Evolutionary conservation across 2,797 vertebrate genomes (phyloP), one percentile per base, ranked within the genome.

Genomic region (Calcarius lapponicus): DNA sequence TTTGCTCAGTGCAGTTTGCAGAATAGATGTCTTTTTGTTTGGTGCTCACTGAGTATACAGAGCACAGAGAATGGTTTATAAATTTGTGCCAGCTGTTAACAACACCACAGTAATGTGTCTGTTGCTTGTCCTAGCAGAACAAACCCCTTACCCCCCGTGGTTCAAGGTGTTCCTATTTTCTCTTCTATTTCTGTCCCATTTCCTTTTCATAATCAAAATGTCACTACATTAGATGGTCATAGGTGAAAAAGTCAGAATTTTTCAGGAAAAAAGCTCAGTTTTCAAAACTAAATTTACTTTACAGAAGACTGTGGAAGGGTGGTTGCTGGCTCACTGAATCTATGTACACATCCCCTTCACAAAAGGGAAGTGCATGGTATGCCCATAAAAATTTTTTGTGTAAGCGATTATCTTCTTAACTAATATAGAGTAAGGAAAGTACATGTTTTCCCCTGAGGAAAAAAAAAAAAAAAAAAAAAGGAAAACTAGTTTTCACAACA

Each of bases 61-160:
- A 86, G 36, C 18, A 17, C 1, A 7, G 53, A 91, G 60, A 94
- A 51, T 13, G 28, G 22, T 75, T 89, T 74, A n/a, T n/a, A n/a
- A 74, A 89, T 86, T 75, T 40, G 50, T 74, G 51, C 69, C 62
- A 83, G 57, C 69, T 93, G 50, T 86, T 91, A 80, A 38, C 34
- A 71, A 10, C 34, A 74, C 20, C 42, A 34, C 0, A 1, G 28
- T 78, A 82, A 85, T 83, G 31, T 40, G 31, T 50, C n/a, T 80
- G 14, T 21, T 92, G 70, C 51, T 94, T 72, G 65, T 3, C 48
- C 36, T 57, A 73, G 83, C 70, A 87, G 75, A 64, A 94, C 78
- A 75, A 70, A 10, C 0, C 0, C 0, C 17, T 43, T 50, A 2
- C 8, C 11, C 20, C 25, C 47, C 13, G 22, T n/a, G 56, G 54